Conservation (phyloP, 2,888 invertebrate genomes). For the Mesorhabditis spiculigera region DNA sequence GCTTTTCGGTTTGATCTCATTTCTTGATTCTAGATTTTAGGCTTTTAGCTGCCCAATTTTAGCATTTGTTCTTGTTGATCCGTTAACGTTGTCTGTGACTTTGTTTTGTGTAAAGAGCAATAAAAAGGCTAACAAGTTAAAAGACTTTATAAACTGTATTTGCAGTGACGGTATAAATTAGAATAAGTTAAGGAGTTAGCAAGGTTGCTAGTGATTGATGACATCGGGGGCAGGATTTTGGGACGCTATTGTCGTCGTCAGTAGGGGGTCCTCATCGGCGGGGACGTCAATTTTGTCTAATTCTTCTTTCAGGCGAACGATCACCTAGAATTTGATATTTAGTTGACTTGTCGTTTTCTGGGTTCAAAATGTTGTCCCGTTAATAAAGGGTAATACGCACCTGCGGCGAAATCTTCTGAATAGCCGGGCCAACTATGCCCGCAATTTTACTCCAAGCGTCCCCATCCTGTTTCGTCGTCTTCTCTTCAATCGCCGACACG, state of each 20-base stretch:
- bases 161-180: too few species aligned
- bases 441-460: not conserved
- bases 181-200: too few species aligned
- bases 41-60: too few species aligned
- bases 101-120: too few species aligned
- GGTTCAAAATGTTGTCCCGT: not conserved
- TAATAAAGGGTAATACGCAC: too few species aligned
- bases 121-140: too few species aligned
- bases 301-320: slow-evolving; percentile 4
- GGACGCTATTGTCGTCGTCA: not conserved
- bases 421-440: not conserved
- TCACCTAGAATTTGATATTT: not conserved
- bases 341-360: not conserved
- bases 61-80: too few species aligned
- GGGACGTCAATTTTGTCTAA: slow-evolving; percentile 2
- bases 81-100: too few species aligned
- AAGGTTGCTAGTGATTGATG: too few species aligned
- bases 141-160: too few species aligned
- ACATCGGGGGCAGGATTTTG: not conserved
- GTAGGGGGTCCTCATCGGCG: not conserved
- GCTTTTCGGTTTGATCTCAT: too few species aligned
- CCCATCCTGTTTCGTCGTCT: slow-evolving; percentile 4
- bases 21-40: too few species aligned
- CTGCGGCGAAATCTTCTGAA: slow-evolving; percentile 2
- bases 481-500: slow-evolving; percentile 2